phyloP scores from a whole-genome alignment of 1,140 invertebrate genomes.

The Drosophila nasuta region DNA sequence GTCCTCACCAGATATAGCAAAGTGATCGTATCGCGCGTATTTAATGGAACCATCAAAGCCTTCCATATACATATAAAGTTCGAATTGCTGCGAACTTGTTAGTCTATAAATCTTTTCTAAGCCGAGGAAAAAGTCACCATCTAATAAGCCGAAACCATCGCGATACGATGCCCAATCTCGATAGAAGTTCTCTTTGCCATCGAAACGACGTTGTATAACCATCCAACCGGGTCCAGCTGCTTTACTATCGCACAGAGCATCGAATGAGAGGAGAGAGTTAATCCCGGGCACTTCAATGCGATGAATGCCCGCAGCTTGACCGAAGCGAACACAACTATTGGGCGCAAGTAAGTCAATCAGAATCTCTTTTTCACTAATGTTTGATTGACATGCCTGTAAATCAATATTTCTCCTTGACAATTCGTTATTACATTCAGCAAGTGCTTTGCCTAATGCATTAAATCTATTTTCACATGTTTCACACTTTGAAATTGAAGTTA shows the following conservation, averaged over 20 bases:
- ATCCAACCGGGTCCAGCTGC: neutral
- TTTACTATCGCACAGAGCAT: neutral
- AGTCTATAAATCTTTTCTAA: neutral
- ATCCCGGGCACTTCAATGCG: neutral
- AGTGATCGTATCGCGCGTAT: slow-evolving; percentile 1
- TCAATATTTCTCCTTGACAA: too few relatives aligned
- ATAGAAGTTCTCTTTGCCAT: slow-evolving; percentile 7
- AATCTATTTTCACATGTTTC: too few relatives aligned
- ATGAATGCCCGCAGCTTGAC: neutral
- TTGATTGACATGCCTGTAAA: too few relatives aligned
- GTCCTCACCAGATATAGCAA: neutral
- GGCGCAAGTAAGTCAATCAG: neutral
- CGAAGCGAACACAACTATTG: neutral
- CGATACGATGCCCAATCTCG: neutral
- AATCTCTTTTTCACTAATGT: too few relatives aligned
- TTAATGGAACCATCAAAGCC: neutral
- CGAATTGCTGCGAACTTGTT: neutral
- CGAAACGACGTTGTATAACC: neutral
- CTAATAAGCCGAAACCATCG: neutral
- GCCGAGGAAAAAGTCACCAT: slow-evolving; percentile 11
- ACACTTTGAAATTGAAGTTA: too few relatives aligned
- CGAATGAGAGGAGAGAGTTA: neutral
- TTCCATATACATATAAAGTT: slow-evolving; percentile 7
- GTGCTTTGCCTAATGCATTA: too few relatives aligned
- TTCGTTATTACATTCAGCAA: too few relatives aligned